These are phyloP conservation scores for Pogona vitticeps DNA, from an alignment of 2,113 vertebrate genomes.

Conservation along the genomic window DNA sequence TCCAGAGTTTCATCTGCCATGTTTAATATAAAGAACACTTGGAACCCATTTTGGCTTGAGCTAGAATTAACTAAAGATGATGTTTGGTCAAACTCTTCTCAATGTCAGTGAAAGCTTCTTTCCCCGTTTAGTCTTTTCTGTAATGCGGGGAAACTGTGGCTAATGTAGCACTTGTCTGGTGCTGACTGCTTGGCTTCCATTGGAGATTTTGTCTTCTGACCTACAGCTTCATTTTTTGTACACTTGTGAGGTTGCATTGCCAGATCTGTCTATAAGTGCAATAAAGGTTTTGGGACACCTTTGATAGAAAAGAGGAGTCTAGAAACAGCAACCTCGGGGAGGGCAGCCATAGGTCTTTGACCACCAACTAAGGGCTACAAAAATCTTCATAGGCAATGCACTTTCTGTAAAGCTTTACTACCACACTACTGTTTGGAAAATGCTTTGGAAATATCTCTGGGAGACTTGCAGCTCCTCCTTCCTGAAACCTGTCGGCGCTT, in stretches of 20 bases:
- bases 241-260: background rate
- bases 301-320: background rate
- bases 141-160: background rate
- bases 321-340: background rate
- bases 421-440: background rate
- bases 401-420: background rate
- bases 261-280: conserved; percentile 14
- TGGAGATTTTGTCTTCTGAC: background rate
- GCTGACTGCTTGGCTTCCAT: background rate
- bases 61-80: background rate
- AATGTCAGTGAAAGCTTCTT: background rate
- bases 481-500: background rate
- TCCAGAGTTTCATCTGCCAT: background rate
- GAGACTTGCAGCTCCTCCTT: background rate
- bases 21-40: conserved; percentile 5
- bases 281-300: conserved; percentile 6
- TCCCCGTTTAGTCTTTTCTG: background rate
- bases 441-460: conserved; percentile 1
- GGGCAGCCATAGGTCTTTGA: background rate
- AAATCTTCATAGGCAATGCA: background rate
- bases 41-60: background rate
- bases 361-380: conserved; percentile 1
- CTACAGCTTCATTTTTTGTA: background rate
- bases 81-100: background rate
- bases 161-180: background rate